phyloP scores from a whole-genome alignment of 1,140 invertebrate genomes.

The Drosophila yakuba region DNA sequence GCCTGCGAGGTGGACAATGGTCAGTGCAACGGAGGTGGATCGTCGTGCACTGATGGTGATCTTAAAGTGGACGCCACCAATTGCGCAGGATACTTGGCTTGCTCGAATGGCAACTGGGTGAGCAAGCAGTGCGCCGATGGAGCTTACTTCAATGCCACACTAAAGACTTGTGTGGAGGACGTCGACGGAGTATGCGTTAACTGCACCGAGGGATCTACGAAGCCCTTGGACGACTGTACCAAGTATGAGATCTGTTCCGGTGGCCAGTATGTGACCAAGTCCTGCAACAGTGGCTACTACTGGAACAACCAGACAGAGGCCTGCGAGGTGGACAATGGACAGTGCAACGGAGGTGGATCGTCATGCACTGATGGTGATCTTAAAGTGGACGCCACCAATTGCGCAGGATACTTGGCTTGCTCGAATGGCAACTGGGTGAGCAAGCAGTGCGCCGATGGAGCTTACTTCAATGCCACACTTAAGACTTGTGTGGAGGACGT shows the following conservation, averaged over 20 bases:
- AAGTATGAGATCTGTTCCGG: constrained; percentile 5
- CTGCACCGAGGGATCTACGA: constrained; percentile 12
- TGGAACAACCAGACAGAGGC: neutral
- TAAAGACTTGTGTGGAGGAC: neutral
- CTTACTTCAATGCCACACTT: neutral
- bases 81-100: constrained; percentile 5
- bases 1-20: constrained; percentile 12
- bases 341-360: constrained; percentile 15
- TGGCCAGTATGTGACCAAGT: constrained; percentile 15
- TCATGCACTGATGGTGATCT: neutral
- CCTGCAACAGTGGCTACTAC: constrained; percentile 2
- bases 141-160: neutral
- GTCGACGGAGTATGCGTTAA: neutral
- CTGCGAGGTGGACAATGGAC: constrained; percentile 10
- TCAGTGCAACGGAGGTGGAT: constrained; percentile 12
- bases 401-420: constrained; percentile 6
- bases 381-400: neutral
- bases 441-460: neutral
- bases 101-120: neutral
- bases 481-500: neutral
- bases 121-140: neutral
- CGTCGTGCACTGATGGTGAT: neutral
- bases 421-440: neutral
- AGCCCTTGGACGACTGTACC: constrained; percentile 11
- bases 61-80: neutral